These are phyloP conservation scores for Aphelenchoides avenae DNA, from an alignment of 1,140 invertebrate genomes.

Conservation along the genomic window DNA sequence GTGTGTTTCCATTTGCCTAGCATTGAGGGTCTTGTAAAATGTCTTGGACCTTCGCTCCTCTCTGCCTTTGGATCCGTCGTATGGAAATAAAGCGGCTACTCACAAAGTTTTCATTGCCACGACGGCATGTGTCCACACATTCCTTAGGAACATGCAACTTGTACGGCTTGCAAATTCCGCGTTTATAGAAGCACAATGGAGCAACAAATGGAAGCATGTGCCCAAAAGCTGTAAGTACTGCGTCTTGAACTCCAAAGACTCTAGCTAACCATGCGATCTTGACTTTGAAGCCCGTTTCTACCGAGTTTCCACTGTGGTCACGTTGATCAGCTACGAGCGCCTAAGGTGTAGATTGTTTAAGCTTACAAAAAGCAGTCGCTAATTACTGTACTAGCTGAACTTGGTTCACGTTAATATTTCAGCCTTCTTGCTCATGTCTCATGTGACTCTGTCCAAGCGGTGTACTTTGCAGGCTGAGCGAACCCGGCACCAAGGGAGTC, in stretches of 20 bases:
- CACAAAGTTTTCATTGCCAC: slow-evolving; percentile 1
- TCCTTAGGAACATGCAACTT: slow-evolving; percentile 1
- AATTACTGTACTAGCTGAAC: too few relatives aligned
- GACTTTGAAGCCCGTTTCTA: slow-evolving; percentile 1
- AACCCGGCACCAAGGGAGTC: slow-evolving; percentile 18
- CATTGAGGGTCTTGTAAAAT: neutral
- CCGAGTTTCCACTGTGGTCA: neutral
- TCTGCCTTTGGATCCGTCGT: neutral
- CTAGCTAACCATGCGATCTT: neutral
- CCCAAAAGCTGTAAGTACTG: slow-evolving; percentile 30
- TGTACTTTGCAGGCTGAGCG: slow-evolving; percentile 16
- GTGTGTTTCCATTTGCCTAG: too few relatives aligned
- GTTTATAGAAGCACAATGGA: slow-evolving; percentile 10
- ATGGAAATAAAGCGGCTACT: neutral
- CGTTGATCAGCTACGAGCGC: too few relatives aligned
- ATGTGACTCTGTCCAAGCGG: too few relatives aligned
- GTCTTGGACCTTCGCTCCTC: neutral
- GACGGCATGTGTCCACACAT: too few relatives aligned
- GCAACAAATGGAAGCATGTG: slow-evolving; percentile 27
- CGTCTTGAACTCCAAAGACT: too few relatives aligned
- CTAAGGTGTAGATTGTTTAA: too few relatives aligned
- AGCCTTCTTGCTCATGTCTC: too few relatives aligned
- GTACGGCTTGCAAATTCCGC: neutral
- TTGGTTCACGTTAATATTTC: too few relatives aligned
- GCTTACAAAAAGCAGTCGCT: too few relatives aligned